phyloP scores from a whole-genome alignment of 2,797 vertebrate genomes.

The Esox lucius region DNA sequence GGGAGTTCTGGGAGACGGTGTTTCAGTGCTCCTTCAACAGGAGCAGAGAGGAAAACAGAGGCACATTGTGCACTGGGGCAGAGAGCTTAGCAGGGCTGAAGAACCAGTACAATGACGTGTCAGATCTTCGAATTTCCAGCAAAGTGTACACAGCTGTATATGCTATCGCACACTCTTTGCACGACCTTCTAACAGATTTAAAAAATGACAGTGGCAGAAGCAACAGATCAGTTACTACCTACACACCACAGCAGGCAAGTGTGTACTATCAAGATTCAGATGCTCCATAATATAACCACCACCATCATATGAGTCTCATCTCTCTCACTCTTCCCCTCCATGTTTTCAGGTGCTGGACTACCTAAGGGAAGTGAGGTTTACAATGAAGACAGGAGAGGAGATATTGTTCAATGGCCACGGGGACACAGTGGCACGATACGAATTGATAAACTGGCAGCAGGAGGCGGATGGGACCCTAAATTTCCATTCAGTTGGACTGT shows the following conservation, averaged over 20 bases:
- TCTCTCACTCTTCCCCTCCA: not conserved
- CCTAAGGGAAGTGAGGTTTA: conserved; percentile 32
- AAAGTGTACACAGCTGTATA: conserved; percentile 44
- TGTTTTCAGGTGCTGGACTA: conserved; percentile 30
- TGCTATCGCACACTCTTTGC: conserved; percentile 39
- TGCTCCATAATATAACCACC: not conserved
- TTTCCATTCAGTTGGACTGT: conserved; percentile 33
- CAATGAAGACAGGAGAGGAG: conserved; percentile 32
- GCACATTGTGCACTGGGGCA: conserved; percentile 31
- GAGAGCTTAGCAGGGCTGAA: conserved; percentile 32
- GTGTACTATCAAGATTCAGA: not conserved
- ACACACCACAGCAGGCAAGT: conserved; percentile 30
- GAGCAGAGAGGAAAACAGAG: not conserved
- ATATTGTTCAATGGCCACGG: conserved; percentile 29
- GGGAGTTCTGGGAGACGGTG: conserved; percentile 38
- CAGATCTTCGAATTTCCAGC: conserved; percentile 33
- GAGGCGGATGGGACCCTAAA: conserved; percentile 11
- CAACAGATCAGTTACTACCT: not conserved
- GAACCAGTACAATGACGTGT: conserved; percentile 35
- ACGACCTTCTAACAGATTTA: conserved; percentile 25
- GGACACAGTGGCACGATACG: conserved; percentile 38
- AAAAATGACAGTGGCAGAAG: conserved; percentile 1
- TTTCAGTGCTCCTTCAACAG: conserved; percentile 31
- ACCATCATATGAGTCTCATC: no score
- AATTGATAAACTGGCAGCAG: conserved; percentile 40